Conservation (phyloP, 2,888 invertebrate genomes). For the Trichogramma dendrolimi region DNA sequence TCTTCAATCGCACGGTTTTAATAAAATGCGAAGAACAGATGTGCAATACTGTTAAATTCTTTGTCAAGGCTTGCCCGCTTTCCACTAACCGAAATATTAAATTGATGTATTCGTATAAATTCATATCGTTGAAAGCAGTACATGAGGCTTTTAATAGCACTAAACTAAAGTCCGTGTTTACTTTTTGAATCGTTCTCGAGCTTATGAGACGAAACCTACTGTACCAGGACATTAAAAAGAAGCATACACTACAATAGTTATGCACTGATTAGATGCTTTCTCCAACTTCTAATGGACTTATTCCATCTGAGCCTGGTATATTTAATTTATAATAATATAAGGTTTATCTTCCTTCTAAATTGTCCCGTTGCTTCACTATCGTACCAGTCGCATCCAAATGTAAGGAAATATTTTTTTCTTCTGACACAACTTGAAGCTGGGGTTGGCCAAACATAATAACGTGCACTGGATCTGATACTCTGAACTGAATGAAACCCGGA, state of each 20-base stretch:
- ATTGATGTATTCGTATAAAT: background rate
- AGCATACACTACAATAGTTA: background rate
- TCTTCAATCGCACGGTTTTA: constrained; percentile 1
- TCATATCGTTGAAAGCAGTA: background rate
- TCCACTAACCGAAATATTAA: background rate
- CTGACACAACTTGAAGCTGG: background rate
- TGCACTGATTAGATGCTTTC: background rate
- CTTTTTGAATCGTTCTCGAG: background rate
- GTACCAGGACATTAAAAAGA: background rate
- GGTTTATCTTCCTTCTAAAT: background rate
- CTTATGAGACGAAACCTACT: background rate
- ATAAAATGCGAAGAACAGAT: constrained; percentile 6
- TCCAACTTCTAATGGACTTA: background rate
- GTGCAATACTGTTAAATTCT: background rate
- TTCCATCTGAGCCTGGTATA: background rate
- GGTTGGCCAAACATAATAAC: background rate
- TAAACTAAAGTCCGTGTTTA: background rate
- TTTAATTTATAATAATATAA: background rate
- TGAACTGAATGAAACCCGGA: background rate
- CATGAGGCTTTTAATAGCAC: background rate
- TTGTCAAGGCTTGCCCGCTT: background rate
- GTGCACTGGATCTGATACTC: background rate
- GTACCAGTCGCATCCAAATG: constrained; percentile 2
- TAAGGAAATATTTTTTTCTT: background rate
- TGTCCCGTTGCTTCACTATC: background rate